Conservation (phyloP, 1,140 invertebrate genomes). For the Adoxophyes honmai region DNA sequence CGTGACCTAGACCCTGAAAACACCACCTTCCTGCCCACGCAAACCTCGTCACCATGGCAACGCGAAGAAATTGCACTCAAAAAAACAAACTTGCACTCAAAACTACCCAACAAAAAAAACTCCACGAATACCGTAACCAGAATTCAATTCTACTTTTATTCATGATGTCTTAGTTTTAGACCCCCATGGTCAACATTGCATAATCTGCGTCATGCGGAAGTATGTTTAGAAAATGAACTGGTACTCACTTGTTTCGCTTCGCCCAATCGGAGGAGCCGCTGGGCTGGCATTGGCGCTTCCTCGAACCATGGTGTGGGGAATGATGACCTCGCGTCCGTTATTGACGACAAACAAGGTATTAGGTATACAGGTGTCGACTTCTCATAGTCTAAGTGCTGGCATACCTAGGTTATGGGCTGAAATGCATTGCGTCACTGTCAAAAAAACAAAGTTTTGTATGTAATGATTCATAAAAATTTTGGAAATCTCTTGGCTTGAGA, state of each 20-base stretch:
- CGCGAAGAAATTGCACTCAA: slow-evolving; percentile 35
- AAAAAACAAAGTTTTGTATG: too few relatives aligned
- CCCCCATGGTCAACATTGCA: not conserved
- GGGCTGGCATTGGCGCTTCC: slow-evolving; percentile 42
- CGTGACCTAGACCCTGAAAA: slow-evolving; percentile 78
- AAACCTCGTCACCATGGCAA: slow-evolving; percentile 54
- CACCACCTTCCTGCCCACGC: slow-evolving; percentile 64
- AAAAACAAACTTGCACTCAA: slow-evolving; percentile 21
- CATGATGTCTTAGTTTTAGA: not conserved
- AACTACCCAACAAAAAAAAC: not conserved
- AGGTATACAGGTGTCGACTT: not conserved
- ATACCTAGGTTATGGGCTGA: not conserved
- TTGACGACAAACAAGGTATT: slow-evolving; percentile 44
- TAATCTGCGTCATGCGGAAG: slow-evolving; percentile 26
- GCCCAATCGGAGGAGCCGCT: slow-evolving; percentile 36
- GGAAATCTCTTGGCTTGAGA: too few relatives aligned
- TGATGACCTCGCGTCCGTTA: slow-evolving; percentile 36
- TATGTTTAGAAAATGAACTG: slow-evolving; percentile 24
- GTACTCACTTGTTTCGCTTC: slow-evolving; percentile 40
- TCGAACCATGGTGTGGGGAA: slow-evolving; percentile 32
- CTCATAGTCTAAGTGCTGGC: too few relatives aligned
- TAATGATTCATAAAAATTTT: too few relatives aligned
- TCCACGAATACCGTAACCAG: not conserved
- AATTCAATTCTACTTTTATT: not conserved
- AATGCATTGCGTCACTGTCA: not conserved